Evolutionary conservation across 2,113 vertebrate genomes (phyloP).

Genomic region (Sphaerodactylus townsendi): DNA sequence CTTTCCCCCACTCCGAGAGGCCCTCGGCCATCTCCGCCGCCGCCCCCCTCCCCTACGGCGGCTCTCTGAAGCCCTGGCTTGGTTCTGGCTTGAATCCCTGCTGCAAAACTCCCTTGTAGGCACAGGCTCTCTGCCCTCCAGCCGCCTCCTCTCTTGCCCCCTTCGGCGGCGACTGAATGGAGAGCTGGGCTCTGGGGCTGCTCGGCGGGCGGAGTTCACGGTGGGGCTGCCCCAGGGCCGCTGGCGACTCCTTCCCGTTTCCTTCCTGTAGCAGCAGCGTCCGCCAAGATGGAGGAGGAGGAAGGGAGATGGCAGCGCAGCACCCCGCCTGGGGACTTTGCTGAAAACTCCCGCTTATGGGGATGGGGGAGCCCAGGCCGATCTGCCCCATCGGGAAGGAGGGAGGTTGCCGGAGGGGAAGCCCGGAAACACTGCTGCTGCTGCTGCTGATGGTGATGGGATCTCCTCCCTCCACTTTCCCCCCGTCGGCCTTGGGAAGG

Average conservation of each 20-base stretch:
- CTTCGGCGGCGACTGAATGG: neutral
- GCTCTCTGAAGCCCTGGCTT: neutral
- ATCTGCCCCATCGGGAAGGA: neutral
- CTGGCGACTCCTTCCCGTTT: neutral
- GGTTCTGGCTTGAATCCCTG: no score
- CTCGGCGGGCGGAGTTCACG: neutral
- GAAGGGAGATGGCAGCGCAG: neutral
- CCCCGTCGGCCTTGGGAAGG: neutral
- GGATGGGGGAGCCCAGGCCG: neutral
- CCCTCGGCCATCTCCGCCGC: no score
- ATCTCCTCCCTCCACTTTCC: neutral
- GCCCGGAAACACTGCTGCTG: neutral
- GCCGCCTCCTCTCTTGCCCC: neutral
- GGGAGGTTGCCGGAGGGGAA: neutral
- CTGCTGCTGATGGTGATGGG: no score
- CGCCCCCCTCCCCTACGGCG: no score
- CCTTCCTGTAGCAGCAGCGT: neutral
- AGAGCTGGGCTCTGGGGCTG: neutral
- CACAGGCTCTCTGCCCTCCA: no score
- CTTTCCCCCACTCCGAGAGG: neutral
- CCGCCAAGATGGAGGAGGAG: neutral
- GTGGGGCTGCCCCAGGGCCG: neutral
- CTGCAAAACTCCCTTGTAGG: no score
- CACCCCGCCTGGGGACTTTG: neutral
- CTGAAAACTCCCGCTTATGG: neutral